A percentile compares a stretch with the other conserved stretches of the same genome.
Conservation (phyloP, 1,140 invertebrate genomes). For the Diabrotica virgifera region DNA sequence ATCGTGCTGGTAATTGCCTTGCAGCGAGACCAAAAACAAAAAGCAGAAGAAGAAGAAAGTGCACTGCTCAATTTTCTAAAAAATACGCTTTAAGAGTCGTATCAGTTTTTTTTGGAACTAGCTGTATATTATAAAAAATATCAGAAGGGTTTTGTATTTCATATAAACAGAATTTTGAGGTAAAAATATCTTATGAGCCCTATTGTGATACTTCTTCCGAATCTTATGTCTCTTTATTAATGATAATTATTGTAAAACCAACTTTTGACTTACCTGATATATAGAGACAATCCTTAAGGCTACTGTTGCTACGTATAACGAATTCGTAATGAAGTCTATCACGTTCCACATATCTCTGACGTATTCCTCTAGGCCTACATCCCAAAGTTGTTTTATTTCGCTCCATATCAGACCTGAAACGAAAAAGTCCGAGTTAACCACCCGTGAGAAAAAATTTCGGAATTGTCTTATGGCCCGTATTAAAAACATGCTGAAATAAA, state of each 20-base stretch:
- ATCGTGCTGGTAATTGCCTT: no score
- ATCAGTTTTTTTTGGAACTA: no score
- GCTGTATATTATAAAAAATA: no score
- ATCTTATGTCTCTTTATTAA: not conserved
- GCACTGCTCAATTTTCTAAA: no score
- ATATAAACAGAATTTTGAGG: not conserved
- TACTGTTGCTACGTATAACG: conserved; percentile 94
- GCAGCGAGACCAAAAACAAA: no score
- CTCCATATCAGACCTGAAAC: conserved; percentile 90
- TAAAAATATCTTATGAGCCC: not conserved
- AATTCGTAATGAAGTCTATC: conserved; percentile 97
- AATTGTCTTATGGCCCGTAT: no score
- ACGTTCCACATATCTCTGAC: conserved; percentile 99
- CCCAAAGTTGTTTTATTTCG: conserved; percentile 98
- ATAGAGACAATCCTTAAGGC: conserved; percentile 91
- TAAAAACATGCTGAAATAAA: no score
- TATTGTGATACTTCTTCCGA: no score
- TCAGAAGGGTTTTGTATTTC: not conserved
- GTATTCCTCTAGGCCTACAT: conserved; percentile 93
- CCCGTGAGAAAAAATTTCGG: no score
- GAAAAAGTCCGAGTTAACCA: no score
- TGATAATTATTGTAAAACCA: not conserved
- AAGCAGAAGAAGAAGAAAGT: no score
- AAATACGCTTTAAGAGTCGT: no score
- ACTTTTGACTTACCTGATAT: conserved; percentile 64